phyloP scores from a whole-genome alignment of 2,888 invertebrate species.

The Meiosimyza decipiens region DNA sequence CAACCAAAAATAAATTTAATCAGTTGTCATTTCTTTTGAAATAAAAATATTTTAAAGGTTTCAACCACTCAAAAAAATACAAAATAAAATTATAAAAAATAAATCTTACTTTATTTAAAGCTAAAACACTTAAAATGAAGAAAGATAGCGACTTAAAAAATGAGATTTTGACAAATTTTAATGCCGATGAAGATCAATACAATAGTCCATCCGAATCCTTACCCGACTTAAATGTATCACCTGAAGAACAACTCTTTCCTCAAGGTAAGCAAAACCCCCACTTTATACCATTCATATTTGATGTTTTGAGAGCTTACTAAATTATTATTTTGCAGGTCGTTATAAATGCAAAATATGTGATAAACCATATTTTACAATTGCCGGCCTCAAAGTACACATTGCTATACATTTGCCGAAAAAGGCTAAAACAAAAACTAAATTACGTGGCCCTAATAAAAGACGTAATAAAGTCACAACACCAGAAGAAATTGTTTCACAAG shows the following conservation, averaged over 20 bases:
- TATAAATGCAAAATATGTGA: slow-evolving; percentile 53
- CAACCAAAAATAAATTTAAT: no score
- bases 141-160: slow-evolving; percentile 30
- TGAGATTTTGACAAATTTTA: slow-evolving; percentile 29
- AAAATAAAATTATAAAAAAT: background rate
- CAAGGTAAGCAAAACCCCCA: slow-evolving; percentile 43
- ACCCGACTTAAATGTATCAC: slow-evolving; percentile 41
- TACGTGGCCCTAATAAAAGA: slow-evolving; percentile 44
- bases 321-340: slow-evolving; percentile 43
- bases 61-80: no score
- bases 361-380: slow-evolving; percentile 53
- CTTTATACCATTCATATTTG: background rate
- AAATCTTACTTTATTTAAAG: no score
- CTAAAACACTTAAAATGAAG: background rate
- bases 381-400: slow-evolving; percentile 52
- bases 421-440: slow-evolving; percentile 42
- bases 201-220: slow-evolving; percentile 38
- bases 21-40: no score
- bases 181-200: slow-evolving; percentile 36
- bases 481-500: background rate
- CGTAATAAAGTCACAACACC: background rate
- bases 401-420: slow-evolving; percentile 47
- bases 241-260: slow-evolving; percentile 52
- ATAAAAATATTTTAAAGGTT: no score
- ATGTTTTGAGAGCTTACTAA: background rate